Base-by-base conservation (phyloP, 2,797 vertebrate species). In the Phataginus tricuspis region DNA sequence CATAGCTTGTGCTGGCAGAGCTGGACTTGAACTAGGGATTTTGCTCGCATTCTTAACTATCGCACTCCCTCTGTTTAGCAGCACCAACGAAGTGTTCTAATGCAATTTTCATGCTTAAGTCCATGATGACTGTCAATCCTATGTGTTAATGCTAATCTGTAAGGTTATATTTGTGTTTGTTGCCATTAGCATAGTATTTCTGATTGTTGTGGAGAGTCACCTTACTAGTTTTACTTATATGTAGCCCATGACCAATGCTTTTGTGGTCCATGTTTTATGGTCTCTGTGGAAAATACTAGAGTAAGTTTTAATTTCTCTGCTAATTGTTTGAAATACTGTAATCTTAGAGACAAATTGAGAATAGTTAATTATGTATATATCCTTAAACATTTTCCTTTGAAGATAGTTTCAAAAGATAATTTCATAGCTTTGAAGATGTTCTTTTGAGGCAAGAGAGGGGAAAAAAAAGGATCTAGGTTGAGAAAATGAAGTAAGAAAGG, bases 401-500 rank as follows among this genome's bases (percentile, higher is more conserved):
- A 85, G 34, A 61, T 78, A 87, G 63, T 85, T 82, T 80, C 78
- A 88, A 45, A 45, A 45, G 45, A 45, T 45, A 45, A 45, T 45
- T 45, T 45, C 45, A 45, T 45, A 45, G 45, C 45, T 45, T 45
- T 45, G 10, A 45, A 45, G 45, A 31, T 79, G 94, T 96, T 34
- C 21, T 88, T 95, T 86, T 42, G 23, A 97, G 66, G 92, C 13
- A 82, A 94, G 18, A 4, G 12, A 71, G 27, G 39, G 45, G 83
- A 91, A 45, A 59, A 55, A 95, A 93, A 91, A 7, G 23, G 3
- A 89, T 10, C 29, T 84, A 31, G 31, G 74, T 72, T 91, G 85
- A 96, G 61, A 95, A 97, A 95, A 95, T 95, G 92, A 86, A 89
- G 77, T 89, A 83, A 96, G 45, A 97, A 94, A 55, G 23, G 5